Conservation (phyloP, 2,797 vertebrate genomes). For the Oreortyx pictus region DNA sequence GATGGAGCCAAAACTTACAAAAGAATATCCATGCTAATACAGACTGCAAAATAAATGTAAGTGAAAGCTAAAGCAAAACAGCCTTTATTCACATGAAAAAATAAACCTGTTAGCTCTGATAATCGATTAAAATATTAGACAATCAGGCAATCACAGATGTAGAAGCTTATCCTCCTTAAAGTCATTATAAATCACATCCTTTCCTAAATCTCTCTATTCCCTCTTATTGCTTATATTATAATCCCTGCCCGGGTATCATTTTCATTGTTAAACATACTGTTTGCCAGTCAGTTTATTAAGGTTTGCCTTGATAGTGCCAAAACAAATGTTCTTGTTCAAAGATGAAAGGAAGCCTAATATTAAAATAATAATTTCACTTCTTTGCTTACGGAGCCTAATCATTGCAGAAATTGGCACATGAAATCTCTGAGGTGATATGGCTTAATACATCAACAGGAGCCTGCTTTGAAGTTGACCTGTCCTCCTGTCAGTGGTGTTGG, state of each 20-base stretch:
- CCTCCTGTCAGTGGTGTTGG: conserved; percentile 70
- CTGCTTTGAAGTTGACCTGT: conserved; percentile 82
- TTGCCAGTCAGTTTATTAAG: conserved; percentile 86
- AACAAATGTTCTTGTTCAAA: conserved; percentile 77
- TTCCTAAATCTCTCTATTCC: conserved; percentile 89
- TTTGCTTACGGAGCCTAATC: conserved; percentile 64
- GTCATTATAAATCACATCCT: conserved; percentile 91
- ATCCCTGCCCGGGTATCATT: conserved; percentile 84
- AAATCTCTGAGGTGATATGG: conserved; percentile 77
- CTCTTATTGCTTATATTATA: conserved; percentile 82
- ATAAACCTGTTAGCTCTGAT: conserved; percentile 85
- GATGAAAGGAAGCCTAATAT: conserved; percentile 82
- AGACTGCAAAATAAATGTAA: conserved; percentile 81
- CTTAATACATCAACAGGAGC: conserved; percentile 44
- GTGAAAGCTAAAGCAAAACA: conserved; percentile 75
- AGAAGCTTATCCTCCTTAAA: conserved; percentile 89
- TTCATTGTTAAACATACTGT: conserved; percentile 86
- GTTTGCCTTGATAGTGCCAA: conserved; percentile 82
- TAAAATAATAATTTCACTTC: conserved; percentile 76
- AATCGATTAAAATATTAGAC: conserved; percentile 88
- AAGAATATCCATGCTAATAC: conserved; percentile 51
- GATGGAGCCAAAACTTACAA: conserved; percentile 52
- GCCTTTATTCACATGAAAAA: conserved; percentile 83
- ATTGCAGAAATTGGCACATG: conserved; percentile 65
- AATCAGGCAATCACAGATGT: conserved; percentile 86